phyloP scores from a whole-genome alignment of 2,797 vertebrate genomes.

The Poeciliopsis gracilis region DNA sequence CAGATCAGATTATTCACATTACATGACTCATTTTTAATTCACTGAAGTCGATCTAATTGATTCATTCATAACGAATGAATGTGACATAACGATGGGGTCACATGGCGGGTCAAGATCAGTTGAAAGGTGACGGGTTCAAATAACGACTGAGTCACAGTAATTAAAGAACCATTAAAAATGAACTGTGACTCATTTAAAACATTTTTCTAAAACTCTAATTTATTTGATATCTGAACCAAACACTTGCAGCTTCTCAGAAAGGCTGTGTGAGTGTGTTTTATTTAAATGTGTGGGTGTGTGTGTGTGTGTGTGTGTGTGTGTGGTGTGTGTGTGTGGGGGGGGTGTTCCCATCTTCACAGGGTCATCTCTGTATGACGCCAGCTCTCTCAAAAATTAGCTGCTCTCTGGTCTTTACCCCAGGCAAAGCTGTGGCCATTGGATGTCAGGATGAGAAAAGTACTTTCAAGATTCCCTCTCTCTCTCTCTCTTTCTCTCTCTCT shows the following conservation, averaged over 20 bases:
- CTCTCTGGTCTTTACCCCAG: background rate
- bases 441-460: background rate
- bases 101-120: background rate
- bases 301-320: background rate
- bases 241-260: background rate
- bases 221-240: background rate
- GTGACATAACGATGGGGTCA: background rate
- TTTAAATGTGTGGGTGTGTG: background rate
- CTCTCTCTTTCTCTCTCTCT: no score
- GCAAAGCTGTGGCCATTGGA: background rate
- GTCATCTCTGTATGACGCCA: background rate
- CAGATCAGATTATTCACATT: background rate
- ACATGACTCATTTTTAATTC: background rate
- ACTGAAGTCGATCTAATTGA: background rate
- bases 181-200: background rate
- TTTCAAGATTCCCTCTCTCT: background rate
- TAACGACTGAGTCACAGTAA: background rate
- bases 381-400: background rate
- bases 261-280: background rate
- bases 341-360: background rate
- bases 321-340: background rate
- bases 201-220: background rate
- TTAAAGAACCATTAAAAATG: background rate
- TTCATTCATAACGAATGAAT: background rate
- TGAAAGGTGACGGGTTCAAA: background rate